Evolutionary conservation across 1,140 invertebrate species (phyloP).

Genomic region (Drosophila ercepeae): DNA sequence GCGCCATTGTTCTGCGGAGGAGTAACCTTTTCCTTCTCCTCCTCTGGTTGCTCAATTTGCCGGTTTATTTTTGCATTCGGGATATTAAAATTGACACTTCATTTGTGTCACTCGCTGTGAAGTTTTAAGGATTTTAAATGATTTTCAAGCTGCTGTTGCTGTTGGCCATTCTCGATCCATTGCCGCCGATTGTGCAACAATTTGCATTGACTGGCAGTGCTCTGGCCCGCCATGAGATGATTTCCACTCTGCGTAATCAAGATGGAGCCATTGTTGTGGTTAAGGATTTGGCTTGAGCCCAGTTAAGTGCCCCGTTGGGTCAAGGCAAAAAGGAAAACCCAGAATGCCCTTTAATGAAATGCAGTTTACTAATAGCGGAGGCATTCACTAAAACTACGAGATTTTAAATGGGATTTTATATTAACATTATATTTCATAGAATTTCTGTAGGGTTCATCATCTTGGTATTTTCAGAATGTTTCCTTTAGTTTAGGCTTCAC

Average conservation of each 20-base stretch:
- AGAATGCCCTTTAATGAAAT: neutral
- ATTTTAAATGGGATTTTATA: no score
- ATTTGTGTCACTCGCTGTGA: constrained; percentile 43
- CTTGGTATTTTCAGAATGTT: no score
- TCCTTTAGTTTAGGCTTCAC: no score
- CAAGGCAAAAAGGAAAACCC: neutral
- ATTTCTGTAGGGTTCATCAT: no score
- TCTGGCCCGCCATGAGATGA: neutral
- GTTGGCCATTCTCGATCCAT: neutral
- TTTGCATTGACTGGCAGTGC: constrained; percentile 20
- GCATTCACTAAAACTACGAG: no score
- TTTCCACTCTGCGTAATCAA: constrained; percentile 16
- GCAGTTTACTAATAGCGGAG: no score
- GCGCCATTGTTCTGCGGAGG: constrained; percentile 26
- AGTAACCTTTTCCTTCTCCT: neutral
- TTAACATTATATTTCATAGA: no score
- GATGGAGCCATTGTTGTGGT: constrained; percentile 37
- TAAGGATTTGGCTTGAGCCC: constrained; percentile 29
- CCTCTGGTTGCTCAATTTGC: constrained; percentile 56
- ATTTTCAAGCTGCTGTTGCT: constrained; percentile 26
- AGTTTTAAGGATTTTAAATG: constrained; percentile 39
- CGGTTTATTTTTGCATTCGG: constrained; percentile 34
- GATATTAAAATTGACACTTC: constrained; percentile 68
- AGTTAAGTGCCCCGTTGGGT: constrained; percentile 10
- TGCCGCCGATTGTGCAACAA: constrained; percentile 27